Percentiles rank a stretch among this genome's conserved stretches.
Conservation (phyloP, 2,113 vertebrate genomes). For the Neotragus moschatus region DNA sequence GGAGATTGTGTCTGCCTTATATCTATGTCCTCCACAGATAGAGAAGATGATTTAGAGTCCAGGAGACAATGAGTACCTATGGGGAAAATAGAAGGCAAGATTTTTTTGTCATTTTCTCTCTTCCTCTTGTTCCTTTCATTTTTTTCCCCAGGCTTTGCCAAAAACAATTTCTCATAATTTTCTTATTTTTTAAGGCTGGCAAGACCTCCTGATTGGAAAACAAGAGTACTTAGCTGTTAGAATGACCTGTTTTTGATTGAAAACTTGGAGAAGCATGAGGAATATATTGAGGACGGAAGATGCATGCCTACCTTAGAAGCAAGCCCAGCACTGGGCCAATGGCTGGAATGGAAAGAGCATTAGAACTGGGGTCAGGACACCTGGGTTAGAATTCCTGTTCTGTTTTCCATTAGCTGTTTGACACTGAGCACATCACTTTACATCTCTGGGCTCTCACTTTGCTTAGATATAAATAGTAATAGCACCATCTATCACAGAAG, state of each 20-base stretch:
- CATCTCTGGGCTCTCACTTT: neutral
- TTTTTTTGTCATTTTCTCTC: neutral
- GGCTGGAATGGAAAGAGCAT: neutral
- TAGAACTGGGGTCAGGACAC: neutral
- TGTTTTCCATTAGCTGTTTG: neutral
- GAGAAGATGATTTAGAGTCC: neutral
- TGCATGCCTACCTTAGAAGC: neutral
- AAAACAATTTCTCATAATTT: neutral
- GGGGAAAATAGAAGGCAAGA: neutral
- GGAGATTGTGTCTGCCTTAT: slow-evolving; percentile 7
- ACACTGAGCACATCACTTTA: neutral
- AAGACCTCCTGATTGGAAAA: neutral
- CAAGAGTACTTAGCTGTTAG: neutral
- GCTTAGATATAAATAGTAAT: neutral
- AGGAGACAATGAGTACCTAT: neutral
- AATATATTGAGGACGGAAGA: neutral
- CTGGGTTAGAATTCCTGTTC: neutral
- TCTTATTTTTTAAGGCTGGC: neutral
- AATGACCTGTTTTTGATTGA: neutral
- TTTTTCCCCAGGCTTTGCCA: neutral
- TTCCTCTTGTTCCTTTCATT: neutral
- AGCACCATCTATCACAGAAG: neutral
- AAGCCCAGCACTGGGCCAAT: neutral
- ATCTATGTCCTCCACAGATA: neutral
- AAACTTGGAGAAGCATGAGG: neutral